Evolutionary conservation across 1,140 invertebrate genomes (phyloP).

Genomic region (Venturia canescens): DNA sequence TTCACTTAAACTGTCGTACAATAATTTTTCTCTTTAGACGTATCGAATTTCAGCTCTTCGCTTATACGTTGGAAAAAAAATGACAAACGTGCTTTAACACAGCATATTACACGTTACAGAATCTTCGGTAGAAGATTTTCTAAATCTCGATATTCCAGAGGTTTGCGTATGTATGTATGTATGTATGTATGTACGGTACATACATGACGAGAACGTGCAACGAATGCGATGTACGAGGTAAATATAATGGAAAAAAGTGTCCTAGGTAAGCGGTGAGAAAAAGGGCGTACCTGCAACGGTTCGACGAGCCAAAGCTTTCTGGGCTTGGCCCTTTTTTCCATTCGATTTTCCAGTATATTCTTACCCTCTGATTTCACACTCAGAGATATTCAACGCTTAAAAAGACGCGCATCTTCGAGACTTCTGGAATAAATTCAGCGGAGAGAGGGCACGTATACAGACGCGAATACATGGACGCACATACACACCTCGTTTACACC

Average conservation of each 20-base stretch:
- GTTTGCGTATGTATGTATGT: not conserved
- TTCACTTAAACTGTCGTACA: not conserved
- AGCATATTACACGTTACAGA: slow-evolving; percentile 22
- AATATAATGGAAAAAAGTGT: slow-evolving; percentile 10
- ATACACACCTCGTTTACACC: slow-evolving; percentile 51
- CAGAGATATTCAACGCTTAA: slow-evolving; percentile 3
- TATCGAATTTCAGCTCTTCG: slow-evolving; percentile 20
- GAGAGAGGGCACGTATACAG: not conserved
- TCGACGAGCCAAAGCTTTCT: not conserved
- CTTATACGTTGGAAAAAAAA: not conserved
- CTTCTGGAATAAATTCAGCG: slow-evolving; percentile 38
- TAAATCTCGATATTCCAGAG: slow-evolving; percentile 25
- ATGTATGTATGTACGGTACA: not conserved
- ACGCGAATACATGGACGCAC: not conserved
- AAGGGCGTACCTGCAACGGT: not conserved
- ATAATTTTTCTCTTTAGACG: slow-evolving; percentile 11
- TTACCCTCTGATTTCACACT: not conserved
- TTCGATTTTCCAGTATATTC: not conserved
- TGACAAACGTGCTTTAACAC: not conserved
- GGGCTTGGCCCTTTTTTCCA: not conserved
- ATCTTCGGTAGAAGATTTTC: slow-evolving; percentile 24
- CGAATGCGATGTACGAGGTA: slow-evolving; percentile 31
- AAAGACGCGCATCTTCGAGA: slow-evolving; percentile 31
- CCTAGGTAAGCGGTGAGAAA: not conserved
- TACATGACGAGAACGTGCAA: slow-evolving; percentile 28